These are phyloP conservation scores for Aradophagus sp. DNA, from an alignment of 1,140 invertebrate genomes.

Conservation along the genomic window DNA sequence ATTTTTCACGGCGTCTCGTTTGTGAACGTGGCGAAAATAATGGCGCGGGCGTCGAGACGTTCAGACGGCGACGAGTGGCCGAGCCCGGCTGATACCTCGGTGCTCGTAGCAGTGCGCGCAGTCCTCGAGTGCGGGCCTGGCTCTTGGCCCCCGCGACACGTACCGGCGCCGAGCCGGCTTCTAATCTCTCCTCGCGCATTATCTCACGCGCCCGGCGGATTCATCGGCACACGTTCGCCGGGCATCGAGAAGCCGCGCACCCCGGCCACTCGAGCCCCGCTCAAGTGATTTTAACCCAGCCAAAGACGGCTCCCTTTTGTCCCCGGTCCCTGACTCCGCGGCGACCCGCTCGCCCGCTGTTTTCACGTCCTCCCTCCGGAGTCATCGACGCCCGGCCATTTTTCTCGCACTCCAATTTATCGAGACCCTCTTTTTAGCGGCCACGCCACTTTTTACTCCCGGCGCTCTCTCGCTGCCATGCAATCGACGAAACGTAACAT, in stretches of 20 bases:
- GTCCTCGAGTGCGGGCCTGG: slow-evolving; percentile 24
- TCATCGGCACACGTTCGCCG: slow-evolving; percentile 58
- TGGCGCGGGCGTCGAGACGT: slow-evolving; percentile 34
- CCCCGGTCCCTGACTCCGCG: slow-evolving; percentile 8
- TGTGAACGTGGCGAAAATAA: slow-evolving; percentile 40
- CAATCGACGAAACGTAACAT: too few relatives aligned
- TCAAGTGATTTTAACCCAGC: slow-evolving; percentile 63
- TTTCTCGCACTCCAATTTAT: too few relatives aligned
- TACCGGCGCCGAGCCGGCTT: slow-evolving; percentile 34
- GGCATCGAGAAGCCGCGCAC: slow-evolving; percentile 62
- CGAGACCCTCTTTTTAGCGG: too few relatives aligned
- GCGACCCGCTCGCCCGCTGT: too few relatives aligned
- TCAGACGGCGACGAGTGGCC: slow-evolving; percentile 40
- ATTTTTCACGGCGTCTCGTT: slow-evolving; percentile 32
- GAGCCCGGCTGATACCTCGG: slow-evolving; percentile 33
- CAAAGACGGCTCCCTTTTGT: slow-evolving; percentile 49
- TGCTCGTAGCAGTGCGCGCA: slow-evolving; percentile 35
- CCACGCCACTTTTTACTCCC: too few relatives aligned
- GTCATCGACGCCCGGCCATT: too few relatives aligned
- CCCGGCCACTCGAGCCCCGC: slow-evolving; percentile 56
- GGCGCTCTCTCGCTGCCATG: too few relatives aligned
- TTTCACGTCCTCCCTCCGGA: too few relatives aligned
- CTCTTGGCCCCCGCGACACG: slow-evolving; percentile 49
- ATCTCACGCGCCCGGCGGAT: slow-evolving; percentile 65
- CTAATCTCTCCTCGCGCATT: slow-evolving; percentile 50